Evolutionary conservation across 53 echinoderm and acorn worm genomes (phyloP).

Genomic region (Patiria pectinifera): DNA sequence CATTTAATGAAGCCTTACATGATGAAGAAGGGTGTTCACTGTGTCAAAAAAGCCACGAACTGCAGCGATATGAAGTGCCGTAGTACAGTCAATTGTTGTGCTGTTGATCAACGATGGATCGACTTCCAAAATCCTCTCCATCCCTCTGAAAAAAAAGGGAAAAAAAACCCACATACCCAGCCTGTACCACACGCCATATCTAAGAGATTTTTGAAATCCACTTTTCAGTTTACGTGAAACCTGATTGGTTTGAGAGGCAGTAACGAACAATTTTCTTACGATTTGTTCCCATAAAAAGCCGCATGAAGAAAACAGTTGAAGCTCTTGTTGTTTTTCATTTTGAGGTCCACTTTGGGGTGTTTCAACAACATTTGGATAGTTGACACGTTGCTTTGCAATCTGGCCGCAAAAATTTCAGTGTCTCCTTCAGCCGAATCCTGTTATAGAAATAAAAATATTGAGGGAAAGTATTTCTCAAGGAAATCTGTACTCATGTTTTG

Average conservation of each 20-base stretch:
- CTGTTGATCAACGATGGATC: constrained; percentile 9
- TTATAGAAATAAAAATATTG: neutral
- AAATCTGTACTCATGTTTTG: no score
- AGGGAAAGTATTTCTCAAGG: no score
- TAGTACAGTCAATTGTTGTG: constrained; percentile 66
- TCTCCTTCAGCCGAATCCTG: neutral
- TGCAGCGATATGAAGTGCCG: constrained; percentile 73
- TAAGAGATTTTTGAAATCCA: neutral
- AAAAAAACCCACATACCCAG: no score
- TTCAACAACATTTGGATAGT: constrained; percentile 27
- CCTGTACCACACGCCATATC: no score
- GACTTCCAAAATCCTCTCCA: constrained; percentile 14
- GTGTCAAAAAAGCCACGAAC: constrained; percentile 47
- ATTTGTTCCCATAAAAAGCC: neutral
- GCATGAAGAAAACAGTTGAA: constrained; percentile 47
- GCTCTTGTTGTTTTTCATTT: constrained; percentile 14
- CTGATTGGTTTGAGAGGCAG: neutral
- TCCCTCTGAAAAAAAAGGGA: neutral
- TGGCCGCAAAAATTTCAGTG: no score
- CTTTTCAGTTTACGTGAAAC: neutral
- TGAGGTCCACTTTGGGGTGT: constrained; percentile 2
- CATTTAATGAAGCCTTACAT: no score
- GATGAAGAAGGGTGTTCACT: neutral
- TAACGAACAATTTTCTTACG: neutral
- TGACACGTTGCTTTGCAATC: neutral